Percentiles rank a stretch among this genome's conserved stretches.
Evolutionary conservation across 2,888 invertebrate genomes (phyloP).

Genomic region (Orthosia cruda): DNA sequence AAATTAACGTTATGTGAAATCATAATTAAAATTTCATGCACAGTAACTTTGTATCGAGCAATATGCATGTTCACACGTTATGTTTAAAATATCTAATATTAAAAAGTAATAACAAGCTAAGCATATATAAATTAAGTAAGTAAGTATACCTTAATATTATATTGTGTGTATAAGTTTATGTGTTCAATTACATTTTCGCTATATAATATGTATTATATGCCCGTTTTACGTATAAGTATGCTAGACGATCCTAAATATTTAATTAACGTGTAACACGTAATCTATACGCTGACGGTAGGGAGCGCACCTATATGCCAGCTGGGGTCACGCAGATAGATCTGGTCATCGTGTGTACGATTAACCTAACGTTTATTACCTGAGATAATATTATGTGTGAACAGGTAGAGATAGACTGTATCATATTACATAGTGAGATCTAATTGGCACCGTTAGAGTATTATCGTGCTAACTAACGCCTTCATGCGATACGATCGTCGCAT

Average conservation of each 20-base stretch:
- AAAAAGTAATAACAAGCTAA: slow-evolving; percentile 58
- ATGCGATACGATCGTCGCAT: slow-evolving; percentile 31
- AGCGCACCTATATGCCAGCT: slow-evolving; percentile 58
- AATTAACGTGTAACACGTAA: slow-evolving; percentile 55
- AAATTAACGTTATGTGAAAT: slow-evolving; percentile 76
- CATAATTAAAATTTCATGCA: slow-evolving; percentile 82
- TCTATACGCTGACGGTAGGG: slow-evolving; percentile 49
- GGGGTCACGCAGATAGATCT: slow-evolving; percentile 49
- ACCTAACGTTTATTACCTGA: slow-evolving; percentile 42
- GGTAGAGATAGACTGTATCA: slow-evolving; percentile 20
- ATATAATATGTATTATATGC: slow-evolving; percentile 63
- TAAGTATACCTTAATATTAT: slow-evolving; percentile 56
- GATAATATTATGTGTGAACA: slow-evolving; percentile 32
- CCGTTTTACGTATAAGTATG: slow-evolving; percentile 42
- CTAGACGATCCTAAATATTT: slow-evolving; percentile 56
- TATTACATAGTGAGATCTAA: slow-evolving; percentile 34
- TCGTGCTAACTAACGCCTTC: slow-evolving; percentile 40
- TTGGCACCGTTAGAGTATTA: slow-evolving; percentile 27
- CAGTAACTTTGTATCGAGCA: slow-evolving; percentile 80
- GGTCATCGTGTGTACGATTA: slow-evolving; percentile 40
- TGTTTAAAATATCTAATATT: slow-evolving; percentile 62
- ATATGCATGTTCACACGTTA: slow-evolving; percentile 85
- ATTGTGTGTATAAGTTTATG: slow-evolving; percentile 58
- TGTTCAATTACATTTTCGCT: slow-evolving; percentile 51
- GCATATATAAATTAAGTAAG: slow-evolving; percentile 53